Evolutionary conservation across 2,797 vertebrate species (phyloP).

Genomic region (Champsocephalus gunnari): DNA sequence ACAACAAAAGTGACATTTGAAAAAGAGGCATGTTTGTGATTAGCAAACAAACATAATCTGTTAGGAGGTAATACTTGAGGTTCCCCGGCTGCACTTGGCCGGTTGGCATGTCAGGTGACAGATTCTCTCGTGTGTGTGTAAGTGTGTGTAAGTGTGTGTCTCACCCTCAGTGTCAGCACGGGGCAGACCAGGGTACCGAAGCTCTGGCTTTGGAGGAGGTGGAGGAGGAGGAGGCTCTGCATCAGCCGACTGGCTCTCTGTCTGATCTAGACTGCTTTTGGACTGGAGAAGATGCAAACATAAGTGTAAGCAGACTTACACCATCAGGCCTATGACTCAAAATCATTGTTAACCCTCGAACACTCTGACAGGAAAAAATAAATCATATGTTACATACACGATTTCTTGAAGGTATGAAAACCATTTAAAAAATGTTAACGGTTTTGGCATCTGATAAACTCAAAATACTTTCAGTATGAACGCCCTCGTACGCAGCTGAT

Average conservation of each 20-base stretch:
- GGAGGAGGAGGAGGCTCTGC: constrained; percentile 90
- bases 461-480: not conserved
- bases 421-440: constrained; percentile 1
- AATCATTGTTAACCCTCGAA: too few species aligned
- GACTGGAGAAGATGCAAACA: constrained; percentile 82
- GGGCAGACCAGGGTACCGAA: constrained; percentile 87
- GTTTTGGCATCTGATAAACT: constrained; percentile 16
- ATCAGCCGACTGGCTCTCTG: constrained; percentile 97
- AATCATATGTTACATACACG: too few species aligned
- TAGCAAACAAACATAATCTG: constrained; percentile 24
- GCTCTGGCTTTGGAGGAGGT: constrained; percentile 95
- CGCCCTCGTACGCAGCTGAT: not conserved
- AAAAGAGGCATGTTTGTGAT: not conserved
- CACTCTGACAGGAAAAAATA: too few species aligned
- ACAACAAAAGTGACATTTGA: constrained; percentile 34
- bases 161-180: constrained; percentile 85
- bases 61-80: constrained; percentile 5
- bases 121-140: not conserved
- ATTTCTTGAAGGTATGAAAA: not conserved
- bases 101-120: not conserved
- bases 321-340: not conserved
- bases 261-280: constrained; percentile 95
- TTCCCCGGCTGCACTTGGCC: not conserved
- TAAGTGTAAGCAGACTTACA: constrained; percentile 4
- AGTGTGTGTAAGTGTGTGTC: constrained; percentile 2